A percentile compares a stretch with the other conserved stretches of the same genome.
Evolutionary conservation across 1,140 invertebrate genomes (phyloP).

Genomic region (Hormaphis cornu): DNA sequence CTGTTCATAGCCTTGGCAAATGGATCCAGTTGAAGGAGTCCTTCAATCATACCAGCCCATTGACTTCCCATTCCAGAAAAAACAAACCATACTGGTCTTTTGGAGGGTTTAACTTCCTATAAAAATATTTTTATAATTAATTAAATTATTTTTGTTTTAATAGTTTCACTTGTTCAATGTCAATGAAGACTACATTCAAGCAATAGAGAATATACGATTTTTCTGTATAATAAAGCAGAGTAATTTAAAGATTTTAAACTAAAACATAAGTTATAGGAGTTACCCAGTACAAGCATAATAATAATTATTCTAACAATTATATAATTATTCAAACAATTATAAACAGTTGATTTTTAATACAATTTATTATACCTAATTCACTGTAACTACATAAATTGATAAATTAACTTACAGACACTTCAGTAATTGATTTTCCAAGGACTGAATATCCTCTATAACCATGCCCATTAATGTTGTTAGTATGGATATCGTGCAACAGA

Average conservation of each 20-base stretch:
- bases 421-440: conserved; percentile 47
- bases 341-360: no score
- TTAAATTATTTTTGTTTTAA: not conserved
- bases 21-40: conserved; percentile 66
- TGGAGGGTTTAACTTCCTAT: conserved; percentile 42
- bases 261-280: not conserved
- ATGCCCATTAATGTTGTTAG: conserved; percentile 58
- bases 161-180: no score
- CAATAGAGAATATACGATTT: no score
- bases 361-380: not conserved
- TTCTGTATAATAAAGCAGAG: no score
- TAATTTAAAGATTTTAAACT: not conserved
- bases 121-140: not conserved
- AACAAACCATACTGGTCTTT: conserved; percentile 81
- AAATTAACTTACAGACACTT: conserved; percentile 44
- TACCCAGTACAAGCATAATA: no score
- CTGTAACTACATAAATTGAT: not conserved
- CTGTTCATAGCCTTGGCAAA: conserved; percentile 70
- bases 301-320: no score
- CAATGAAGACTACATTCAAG: no score
- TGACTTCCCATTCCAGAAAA: conserved; percentile 96
- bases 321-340: no score
- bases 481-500: conserved; percentile 64
- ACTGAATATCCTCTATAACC: conserved; percentile 66
- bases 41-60: conserved; percentile 87